A percentile compares a stretch with the other conserved stretches of the same genome.
phyloP scores from a whole-genome alignment of 2,888 invertebrate species.

The Steinernema hermaphroditum region DNA sequence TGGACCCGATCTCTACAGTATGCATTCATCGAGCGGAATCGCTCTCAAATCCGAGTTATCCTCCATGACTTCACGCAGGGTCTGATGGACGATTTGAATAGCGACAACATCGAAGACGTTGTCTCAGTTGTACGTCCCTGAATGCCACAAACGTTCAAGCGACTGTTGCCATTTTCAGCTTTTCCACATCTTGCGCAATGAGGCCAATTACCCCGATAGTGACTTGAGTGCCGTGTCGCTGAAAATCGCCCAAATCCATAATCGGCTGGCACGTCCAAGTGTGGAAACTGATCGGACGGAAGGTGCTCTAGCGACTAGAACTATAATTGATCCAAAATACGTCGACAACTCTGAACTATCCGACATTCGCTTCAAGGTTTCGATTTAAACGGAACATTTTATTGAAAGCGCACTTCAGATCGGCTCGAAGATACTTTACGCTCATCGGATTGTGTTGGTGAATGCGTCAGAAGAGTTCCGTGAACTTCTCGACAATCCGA shows the following conservation, averaged over 20 bases:
- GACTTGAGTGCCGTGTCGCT: conserved; percentile 36
- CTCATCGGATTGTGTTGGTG: conserved; percentile 88
- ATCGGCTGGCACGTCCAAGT: background rate
- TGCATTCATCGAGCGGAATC: conserved; percentile 79
- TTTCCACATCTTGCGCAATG: conserved; percentile 43
- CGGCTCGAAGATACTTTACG: conserved; percentile 86
- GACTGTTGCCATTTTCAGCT: conserved; percentile 34
- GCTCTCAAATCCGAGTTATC: conserved; percentile 77
- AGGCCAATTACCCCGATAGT: conserved; percentile 35
- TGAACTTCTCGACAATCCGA: conserved; percentile 70
- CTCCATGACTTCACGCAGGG: conserved; percentile 40
- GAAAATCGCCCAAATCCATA: conserved; percentile 39
- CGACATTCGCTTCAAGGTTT: conserved; percentile 85
- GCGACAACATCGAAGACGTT: conserved; percentile 42
- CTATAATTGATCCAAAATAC: conserved; percentile 79
- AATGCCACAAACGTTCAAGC: background rate
- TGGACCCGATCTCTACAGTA: conserved; percentile 86
- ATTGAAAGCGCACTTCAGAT: conserved; percentile 33
- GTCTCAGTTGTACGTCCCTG: conserved; percentile 40
- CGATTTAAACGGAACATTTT: background rate
- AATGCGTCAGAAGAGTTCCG: conserved; percentile 69
- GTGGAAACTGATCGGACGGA: background rate
- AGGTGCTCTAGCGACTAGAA: conserved; percentile 21
- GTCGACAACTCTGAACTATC: conserved; percentile 90
- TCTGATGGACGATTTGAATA: conserved; percentile 42